Evolutionary conservation across 2,888 invertebrate species (phyloP), one percentile per base, ranked within the genome.

Genomic region (Frankliniella intonsa): DNA sequence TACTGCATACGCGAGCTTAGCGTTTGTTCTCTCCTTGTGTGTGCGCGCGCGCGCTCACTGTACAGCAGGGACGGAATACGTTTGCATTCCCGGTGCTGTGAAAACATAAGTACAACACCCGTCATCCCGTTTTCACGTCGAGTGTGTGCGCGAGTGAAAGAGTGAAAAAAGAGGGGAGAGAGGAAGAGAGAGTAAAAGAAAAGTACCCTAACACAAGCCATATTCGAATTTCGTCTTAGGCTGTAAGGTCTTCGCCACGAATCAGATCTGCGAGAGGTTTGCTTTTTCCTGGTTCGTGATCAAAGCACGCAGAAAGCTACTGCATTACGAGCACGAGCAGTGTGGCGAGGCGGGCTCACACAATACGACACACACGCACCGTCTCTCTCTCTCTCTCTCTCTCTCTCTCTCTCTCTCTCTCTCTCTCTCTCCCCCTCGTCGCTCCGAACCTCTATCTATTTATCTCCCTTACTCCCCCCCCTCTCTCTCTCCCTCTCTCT

Each of bases 351-450:
- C 38, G 38, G 38, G 38, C 38, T 38, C 38, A 38, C 38, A 38
- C 38, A 38, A 38, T 38, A 38, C 38, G 38, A 38, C 38, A 38
- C 38, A 38, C 38, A 38, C 55, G 5, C 55, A 14, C 14, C 55
- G 0, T 25, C 22, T 25, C 69, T 76, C 22, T 76, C 69, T 76
- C 22, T 76, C 69, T 69, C 22, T 69, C 69, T 22, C 22, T 69
- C 69, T 69, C 22, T 69, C 69, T n/a, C 69, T 65, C 65, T 65
- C n/a, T 65, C 65, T 65, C 65, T n/a, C 55, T n/a, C 65, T 65
- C 65, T 65, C 65, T n/a, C 65, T 65, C 65, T 65, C 14, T 55
- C 55, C 7, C 55, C 7, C 55, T 69, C 22, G n/a, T n/a, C 69
- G 10, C n/a, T 69, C 69, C 22, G 3, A n/a, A 19, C 22, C n/a